These are phyloP conservation scores for Drosophila pallidifrons DNA, from an alignment of 1,140 invertebrate genomes.

Conservation along the genomic window DNA sequence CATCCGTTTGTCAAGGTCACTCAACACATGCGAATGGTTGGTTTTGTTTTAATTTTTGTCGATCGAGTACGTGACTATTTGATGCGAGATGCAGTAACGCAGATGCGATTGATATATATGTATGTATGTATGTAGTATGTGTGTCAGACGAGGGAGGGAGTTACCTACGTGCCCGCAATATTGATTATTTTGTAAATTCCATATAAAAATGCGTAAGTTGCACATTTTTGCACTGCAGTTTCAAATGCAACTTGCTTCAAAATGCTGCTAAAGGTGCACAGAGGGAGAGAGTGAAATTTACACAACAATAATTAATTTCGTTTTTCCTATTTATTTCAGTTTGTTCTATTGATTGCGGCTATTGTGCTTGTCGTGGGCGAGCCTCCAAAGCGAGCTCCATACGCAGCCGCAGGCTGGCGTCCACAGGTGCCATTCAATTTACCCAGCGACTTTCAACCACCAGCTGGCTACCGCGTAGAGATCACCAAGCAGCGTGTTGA, in stretches of 20 bases:
- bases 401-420: conserved; percentile 73
- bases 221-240: conserved; percentile 54
- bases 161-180: conserved; percentile 56
- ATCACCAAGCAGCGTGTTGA: conserved; percentile 67
- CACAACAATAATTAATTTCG: neutral
- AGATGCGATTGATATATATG: conserved; percentile 36
- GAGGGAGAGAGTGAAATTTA: neutral
- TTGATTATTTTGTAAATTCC: conserved; percentile 22
- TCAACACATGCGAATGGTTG: conserved; percentile 29
- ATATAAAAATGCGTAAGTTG: conserved; percentile 65
- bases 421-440: conserved; percentile 67
- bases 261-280: conserved; percentile 64
- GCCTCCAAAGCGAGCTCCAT: conserved; percentile 46
- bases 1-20: conserved; percentile 67
- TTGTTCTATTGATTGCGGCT: conserved; percentile 6
- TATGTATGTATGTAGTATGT: conserved; percentile 15
- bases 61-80: conserved; percentile 69
- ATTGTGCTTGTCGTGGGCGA: conserved; percentile 11
- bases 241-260: conserved; percentile 36
- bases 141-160: conserved; percentile 44
- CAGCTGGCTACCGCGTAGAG: conserved; percentile 47
- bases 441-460: conserved; percentile 46
- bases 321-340: conserved; percentile 18
- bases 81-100: conserved; percentile 52
- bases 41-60: conserved; percentile 47